These are phyloP conservation scores for Keiferia lycopersicella DNA, from an alignment of 2,888 invertebrate genomes.

Conservation along the genomic window DNA sequence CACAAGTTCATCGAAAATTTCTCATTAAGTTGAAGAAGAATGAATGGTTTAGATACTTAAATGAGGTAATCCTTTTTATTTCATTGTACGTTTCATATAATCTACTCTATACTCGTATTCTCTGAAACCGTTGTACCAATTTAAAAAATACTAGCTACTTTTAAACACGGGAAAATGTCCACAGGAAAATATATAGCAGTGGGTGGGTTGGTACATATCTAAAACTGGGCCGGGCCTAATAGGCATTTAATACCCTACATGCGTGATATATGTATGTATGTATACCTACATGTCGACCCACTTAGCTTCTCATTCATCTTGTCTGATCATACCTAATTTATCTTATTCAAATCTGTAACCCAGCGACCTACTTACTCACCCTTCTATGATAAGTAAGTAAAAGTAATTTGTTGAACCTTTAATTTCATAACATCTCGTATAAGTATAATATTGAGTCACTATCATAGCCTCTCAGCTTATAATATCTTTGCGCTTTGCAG, in stretches of 20 bases:
- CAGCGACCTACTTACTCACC: not conserved
- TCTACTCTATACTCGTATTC: too few species aligned
- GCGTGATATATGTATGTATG: too few species aligned
- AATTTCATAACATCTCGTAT: not conserved
- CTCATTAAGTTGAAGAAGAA: too few species aligned
- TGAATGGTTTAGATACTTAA: too few species aligned
- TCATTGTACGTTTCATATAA: too few species aligned
- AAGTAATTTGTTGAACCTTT: not conserved
- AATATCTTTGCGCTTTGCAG: not conserved
- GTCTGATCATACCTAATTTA: not conserved
- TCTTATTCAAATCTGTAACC: not conserved
- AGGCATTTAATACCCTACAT: too few species aligned
- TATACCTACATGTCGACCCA: not conserved
- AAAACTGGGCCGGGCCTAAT: not conserved
- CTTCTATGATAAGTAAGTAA: not conserved
- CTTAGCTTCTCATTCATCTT: not conserved
- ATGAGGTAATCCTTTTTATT: too few species aligned
- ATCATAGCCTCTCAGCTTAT: not conserved
- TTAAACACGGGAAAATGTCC: not conserved
- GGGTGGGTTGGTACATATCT: too few species aligned
- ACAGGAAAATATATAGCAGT: too few species aligned
- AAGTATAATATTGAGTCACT: slow-evolving; percentile 7
- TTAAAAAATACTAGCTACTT: too few species aligned
- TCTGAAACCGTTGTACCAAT: too few species aligned
- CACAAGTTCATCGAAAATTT: too few species aligned